Percentiles rank a stretch among this genome's conserved stretches.
Conservation (phyloP, 2,888 invertebrate species). For the Pterostichus madidus region DNA sequence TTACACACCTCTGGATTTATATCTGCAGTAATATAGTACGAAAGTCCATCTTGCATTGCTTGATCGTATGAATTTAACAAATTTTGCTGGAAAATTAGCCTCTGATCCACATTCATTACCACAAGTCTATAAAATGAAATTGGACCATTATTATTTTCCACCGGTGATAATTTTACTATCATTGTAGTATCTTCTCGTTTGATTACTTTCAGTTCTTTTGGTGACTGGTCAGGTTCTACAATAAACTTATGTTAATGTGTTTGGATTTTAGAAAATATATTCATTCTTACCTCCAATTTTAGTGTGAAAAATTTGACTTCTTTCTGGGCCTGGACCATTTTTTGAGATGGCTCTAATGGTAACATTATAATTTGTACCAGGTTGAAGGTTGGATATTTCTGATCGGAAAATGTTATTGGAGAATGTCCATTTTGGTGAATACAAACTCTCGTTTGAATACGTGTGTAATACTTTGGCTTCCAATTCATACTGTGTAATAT, state of each 20-base stretch:
- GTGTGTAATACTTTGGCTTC: conserved; percentile 80
- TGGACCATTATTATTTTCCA: conserved; percentile 88
- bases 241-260: conserved; percentile 43
- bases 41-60: conserved; percentile 83
- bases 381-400: conserved; percentile 83
- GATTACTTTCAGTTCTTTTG: conserved; percentile 83
- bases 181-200: conserved; percentile 82
- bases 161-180: conserved; percentile 83
- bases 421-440: conserved; percentile 80
- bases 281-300: conserved; percentile 80
- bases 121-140: conserved; percentile 87
- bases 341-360: conserved; percentile 84
- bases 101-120: conserved; percentile 84
- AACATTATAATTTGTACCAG: conserved; percentile 88
- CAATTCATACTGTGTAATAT: conserved; percentile 80
- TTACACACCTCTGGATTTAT: conserved; percentile 81
- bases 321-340: conserved; percentile 81
- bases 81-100: conserved; percentile 82
- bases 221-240: conserved; percentile 83
- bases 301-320: conserved; percentile 82
- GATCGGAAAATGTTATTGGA: conserved; percentile 81
- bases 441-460: conserved; percentile 79
- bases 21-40: conserved; percentile 92
- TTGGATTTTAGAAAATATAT: not conserved
- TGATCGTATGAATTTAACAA: conserved; percentile 83